Base-by-base conservation (phyloP, 1,140 invertebrate species). In the Spodoptera frugiperda region DNA sequence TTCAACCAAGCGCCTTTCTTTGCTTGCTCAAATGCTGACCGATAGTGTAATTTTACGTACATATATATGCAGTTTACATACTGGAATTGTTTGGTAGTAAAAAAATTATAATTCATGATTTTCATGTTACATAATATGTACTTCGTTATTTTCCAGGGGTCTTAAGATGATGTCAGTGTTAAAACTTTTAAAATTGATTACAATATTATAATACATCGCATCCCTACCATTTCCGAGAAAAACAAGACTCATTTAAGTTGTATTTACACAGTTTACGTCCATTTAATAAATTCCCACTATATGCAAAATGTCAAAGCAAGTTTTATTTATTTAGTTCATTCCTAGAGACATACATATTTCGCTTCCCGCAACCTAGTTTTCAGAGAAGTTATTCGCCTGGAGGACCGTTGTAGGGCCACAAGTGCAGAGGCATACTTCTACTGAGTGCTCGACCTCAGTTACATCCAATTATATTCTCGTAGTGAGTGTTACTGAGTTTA, bases 381-480 rank as follows among this genome's bases (percentile, higher is more conserved):
- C 11, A 49, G 61, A 49, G 19, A 49, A 48, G 19, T 65, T 19
- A 65, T 25, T 21, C 46, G 61, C 44, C 48, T 30, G 44, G 44
- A 14, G 30, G 25, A 39, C 3, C 61, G 48, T 19, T 25, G 39
- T 49, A 10, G 61, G 11, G 39, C n/a, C 21, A 65, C 17, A 49
- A 65, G 61, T 65, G 44, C 17, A 17, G 48, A 65, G 17, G 46
- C n/a, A n/a, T 65, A 19, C 46, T 48, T 44, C 49, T 9, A 4
- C 17, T 46, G 61, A 46, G 15, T 17, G 61, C 19, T 48, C 61
- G 61, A 49, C 44, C 61, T 49, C 61, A 46, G 61, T 65, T 65
- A 65, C 61, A 65, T 65, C 61, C 61, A 65, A 65, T 65, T 65
- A 65, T 65, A 46, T 65, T 49, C 61, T 48, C 25, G 2, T 59